Conservation (phyloP, 2,888 invertebrate genomes). For the Perithous albicinctus region DNA sequence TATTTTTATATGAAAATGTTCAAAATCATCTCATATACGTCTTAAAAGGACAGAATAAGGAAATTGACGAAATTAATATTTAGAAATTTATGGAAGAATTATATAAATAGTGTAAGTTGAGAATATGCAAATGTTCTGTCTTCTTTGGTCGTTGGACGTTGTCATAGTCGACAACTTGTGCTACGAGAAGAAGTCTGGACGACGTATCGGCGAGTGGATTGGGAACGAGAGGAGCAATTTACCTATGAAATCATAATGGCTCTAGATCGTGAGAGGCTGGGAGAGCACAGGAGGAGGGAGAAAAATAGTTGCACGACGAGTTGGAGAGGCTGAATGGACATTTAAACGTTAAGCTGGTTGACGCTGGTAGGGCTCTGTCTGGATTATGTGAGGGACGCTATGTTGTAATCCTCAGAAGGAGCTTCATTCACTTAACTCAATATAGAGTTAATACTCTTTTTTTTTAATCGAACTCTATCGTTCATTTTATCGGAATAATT, state of each 20-base stretch:
- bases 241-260: constrained; percentile 33
- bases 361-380: neutral
- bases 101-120: too few species aligned
- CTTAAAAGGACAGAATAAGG: too few species aligned
- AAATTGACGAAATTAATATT: too few species aligned
- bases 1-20: too few species aligned
- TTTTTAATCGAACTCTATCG: neutral
- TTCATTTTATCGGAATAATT: too few species aligned
- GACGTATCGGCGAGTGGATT: neutral
- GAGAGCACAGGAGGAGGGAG: neutral
- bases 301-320: constrained; percentile 22
- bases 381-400: neutral
- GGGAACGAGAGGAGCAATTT: constrained; percentile 21
- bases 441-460: neutral
- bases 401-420: neutral
- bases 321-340: constrained; percentile 11
- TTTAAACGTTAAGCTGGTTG: constrained; percentile 12
- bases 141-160: too few species aligned
- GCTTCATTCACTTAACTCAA: neutral
- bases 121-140: too few species aligned
- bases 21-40: too few species aligned
- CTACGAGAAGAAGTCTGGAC: neutral
- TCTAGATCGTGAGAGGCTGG: neutral
- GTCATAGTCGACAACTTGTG: too few species aligned
- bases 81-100: too few species aligned